phyloP scores from a whole-genome alignment of 2,797 vertebrate genomes.

The Tragelaphus oryx region DNA sequence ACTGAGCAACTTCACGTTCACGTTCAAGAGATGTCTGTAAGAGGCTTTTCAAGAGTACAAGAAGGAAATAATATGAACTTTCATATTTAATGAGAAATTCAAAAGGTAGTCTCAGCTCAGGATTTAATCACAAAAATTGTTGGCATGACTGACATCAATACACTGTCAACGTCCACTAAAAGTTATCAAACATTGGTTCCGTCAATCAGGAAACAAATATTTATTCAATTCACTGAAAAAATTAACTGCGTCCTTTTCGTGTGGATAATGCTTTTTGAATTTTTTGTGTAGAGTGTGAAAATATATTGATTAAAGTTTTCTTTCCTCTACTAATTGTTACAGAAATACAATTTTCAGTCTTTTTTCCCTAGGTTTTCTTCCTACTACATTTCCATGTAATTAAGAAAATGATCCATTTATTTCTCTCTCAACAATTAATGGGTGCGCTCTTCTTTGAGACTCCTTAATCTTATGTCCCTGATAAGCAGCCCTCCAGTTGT shows the following conservation, averaged over 20 bases:
- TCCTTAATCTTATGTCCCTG: background rate
- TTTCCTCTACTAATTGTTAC: background rate
- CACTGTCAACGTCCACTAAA: background rate
- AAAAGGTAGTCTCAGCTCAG: slow-evolving; percentile 40
- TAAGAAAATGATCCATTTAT: background rate
- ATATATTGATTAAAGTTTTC: background rate
- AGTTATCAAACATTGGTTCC: background rate
- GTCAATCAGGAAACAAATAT: background rate
- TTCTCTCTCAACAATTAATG: background rate
- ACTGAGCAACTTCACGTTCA: too few relatives aligned
- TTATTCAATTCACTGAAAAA: background rate
- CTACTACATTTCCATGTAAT: background rate
- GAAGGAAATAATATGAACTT: slow-evolving; percentile 44
- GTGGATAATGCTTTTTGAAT: background rate
- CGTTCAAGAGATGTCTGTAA: background rate
- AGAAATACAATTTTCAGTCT: background rate
- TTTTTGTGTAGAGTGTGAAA: background rate
- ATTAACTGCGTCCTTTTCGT: background rate
- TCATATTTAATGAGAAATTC: slow-evolving; percentile 55
- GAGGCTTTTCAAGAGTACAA: slow-evolving; percentile 26
- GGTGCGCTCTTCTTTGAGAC: background rate
- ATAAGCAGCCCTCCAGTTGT: background rate
- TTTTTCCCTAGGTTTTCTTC: background rate
- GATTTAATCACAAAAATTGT: background rate
- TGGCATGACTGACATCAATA: background rate